Evolutionary conservation across 2,888 invertebrate species (phyloP), one percentile per base, ranked within the genome.

Genomic region (Tipula confusa): DNA sequence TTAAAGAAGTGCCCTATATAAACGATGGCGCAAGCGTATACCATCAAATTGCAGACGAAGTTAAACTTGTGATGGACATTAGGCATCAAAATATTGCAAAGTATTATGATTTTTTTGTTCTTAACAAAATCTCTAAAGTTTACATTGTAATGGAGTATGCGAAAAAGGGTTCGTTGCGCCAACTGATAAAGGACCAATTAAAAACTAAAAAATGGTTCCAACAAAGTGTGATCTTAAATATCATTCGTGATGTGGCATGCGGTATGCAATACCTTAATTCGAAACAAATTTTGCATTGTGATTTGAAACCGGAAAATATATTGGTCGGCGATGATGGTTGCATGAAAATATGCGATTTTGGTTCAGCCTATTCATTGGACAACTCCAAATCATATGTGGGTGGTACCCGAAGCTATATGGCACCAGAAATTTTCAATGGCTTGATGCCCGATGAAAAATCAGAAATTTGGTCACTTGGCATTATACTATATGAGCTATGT

Each of bases 321-420:
- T 83, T 86, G 28, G 82, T 86, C 29, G 83, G 83, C 7, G 13
- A 43, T 3, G 15, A 84, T 80, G 79, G 82, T 38, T 84, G 85
- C 2, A 80, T 85, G 1, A 85, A 85, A 84, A 84, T 86, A 15
- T 84, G 84, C 79, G 85, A 85, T 84, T 86, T 86, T 82, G 85
- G 85, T 31, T 83, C 85, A 18, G 88, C 89, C 3, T n/a, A n/a
- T n/a, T n/a, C n/a, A n/a, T n/a, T n/a, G n/a, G 43, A 29, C 29
- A 38, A 38, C 9, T n/a, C 5, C n/a, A 29, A 81, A 81, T 11
- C 24, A 2, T n/a, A 7, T n/a, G 15, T 0, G 0, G 6, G 6
- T 33, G 93, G 93, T 5, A 93, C 93, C 0, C 93, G 93, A 0
- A 93, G 93, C 87, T 93, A 93, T 88, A 93, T 93, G 93, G 92